Evolutionary conservation across 2,113 vertebrate genomes (phyloP), one percentile per base, ranked within the genome.

Genomic region (Ariopsis seemanni): DNA sequence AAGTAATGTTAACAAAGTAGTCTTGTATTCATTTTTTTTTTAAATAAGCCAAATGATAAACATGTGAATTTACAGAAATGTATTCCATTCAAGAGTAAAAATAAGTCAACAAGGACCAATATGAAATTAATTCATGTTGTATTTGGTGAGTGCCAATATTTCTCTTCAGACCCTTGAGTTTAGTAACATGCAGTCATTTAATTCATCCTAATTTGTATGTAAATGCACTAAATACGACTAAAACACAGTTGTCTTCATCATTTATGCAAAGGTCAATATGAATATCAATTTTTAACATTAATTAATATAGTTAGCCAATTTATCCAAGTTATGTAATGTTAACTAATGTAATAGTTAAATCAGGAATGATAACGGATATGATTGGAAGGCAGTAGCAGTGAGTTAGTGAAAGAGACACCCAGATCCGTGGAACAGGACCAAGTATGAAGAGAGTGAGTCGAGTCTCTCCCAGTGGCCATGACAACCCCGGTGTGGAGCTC

Each of bases 401-500:
- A 50, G 15, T 52, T 50, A 79, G 42, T 48, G n/a, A 22, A 55
- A 52, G 17, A 18, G 20, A 7, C 7, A 53, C 20, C 71, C 82
- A 48, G n/a, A 58, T 62, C 12, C 57, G 57, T 17, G 30, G 17
- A 20, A 9, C 14, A 79, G 25, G 10, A 87, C 34, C 27, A 89
- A 87, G 58, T 50, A 92, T 91, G 90, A 88, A 78, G 84, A 88
- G 65, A 80, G 17, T 63, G 17, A 63, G 77, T 60, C 55, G 15
- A 18, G 86, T 77, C 52, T 57, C 75, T 62, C 22, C 69, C 20
- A 65, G 72, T n/a, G 86, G 88, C 1, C 42, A 50, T 7, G 88
- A 90, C 3, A 88, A 89, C 85, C 27, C 81, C 20, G 84, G 69
- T 18, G 74, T 91, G 65, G 90, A 91, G 86, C 89, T 93, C 79